Evolutionary conservation across 2,888 invertebrate genomes (phyloP).

Genomic region (Neoitamus cyanurus): DNA sequence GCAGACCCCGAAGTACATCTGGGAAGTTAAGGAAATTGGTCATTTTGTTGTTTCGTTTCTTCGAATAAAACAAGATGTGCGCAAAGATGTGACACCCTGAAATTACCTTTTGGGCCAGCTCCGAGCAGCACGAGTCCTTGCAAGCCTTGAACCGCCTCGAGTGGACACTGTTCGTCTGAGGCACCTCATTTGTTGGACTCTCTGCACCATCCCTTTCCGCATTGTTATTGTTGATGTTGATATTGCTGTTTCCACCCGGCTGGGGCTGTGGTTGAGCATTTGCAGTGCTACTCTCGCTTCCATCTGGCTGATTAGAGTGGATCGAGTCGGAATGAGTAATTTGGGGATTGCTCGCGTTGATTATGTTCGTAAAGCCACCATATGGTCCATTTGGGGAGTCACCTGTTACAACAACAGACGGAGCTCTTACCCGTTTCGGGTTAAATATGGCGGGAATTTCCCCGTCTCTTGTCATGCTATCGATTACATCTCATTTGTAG

Average conservation of each 20-base stretch:
- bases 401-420: slow-evolving; percentile 77
- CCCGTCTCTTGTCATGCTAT: slow-evolving; percentile 75
- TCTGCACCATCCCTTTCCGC: slow-evolving; percentile 55
- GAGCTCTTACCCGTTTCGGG: slow-evolving; percentile 76
- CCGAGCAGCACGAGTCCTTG: slow-evolving; percentile 82
- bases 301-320: slow-evolving; percentile 74
- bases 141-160: slow-evolving; percentile 68
- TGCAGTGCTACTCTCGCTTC: slow-evolving; percentile 64
- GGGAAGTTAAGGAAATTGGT: slow-evolving; percentile 58
- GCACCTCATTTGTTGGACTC: slow-evolving; percentile 57
- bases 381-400: slow-evolving; percentile 70
- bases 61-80: too few species aligned
- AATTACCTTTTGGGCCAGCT: slow-evolving; percentile 82
- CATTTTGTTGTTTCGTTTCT: neutral
- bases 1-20: slow-evolving; percentile 91
- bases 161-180: slow-evolving; percentile 58
- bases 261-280: slow-evolving; percentile 44
- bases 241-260: neutral
- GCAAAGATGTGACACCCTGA: too few species aligned
- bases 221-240: neutral
- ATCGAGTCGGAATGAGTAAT: slow-evolving; percentile 69
- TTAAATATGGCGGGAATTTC: slow-evolving; percentile 86
- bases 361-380: slow-evolving; percentile 67
- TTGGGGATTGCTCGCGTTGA: slow-evolving; percentile 67
- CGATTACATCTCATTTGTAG: slow-evolving; percentile 44